Conservation (phyloP, 92 coral and sea anemone species). For the Actinernus sp. region DNA sequence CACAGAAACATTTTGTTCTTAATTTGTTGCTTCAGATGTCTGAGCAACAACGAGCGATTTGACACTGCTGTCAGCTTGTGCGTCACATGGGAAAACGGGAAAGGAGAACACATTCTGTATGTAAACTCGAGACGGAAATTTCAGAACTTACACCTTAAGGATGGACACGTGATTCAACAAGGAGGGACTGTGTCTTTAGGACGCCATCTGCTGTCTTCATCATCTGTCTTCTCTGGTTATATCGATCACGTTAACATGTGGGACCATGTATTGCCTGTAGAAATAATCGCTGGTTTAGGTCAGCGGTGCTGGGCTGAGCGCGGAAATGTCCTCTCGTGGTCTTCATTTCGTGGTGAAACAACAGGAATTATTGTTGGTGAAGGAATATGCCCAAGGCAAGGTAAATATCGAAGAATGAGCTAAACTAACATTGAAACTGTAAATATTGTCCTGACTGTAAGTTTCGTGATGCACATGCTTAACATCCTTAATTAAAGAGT, state of each 20-base stretch:
- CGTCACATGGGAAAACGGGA: not conserved
- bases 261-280: slow-evolving; percentile 37
- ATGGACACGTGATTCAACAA: slow-evolving; percentile 1
- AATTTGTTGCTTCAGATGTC: no score
- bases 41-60: no score
- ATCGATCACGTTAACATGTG: slow-evolving; percentile 44
- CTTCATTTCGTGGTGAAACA: slow-evolving; percentile 3
- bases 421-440: not conserved
- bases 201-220: not conserved
- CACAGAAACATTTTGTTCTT: no score
- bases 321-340: slow-evolving; percentile 56
- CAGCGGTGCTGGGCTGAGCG: slow-evolving; percentile 54
- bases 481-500: no score
- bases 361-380: slow-evolving; percentile 5
- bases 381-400: slow-evolving; percentile 33
- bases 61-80: no score
- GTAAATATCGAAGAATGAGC: slow-evolving; percentile 4
- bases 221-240: slow-evolving; percentile 5
- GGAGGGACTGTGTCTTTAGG: slow-evolving; percentile 11
- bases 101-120: not conserved
- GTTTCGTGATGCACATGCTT: no score
- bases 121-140: no score
- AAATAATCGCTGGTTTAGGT: slow-evolving; percentile 20
- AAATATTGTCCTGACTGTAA: no score
- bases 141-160: no score